phyloP scores from a whole-genome alignment of 2,797 vertebrate species.

The Pristis pectinata region DNA sequence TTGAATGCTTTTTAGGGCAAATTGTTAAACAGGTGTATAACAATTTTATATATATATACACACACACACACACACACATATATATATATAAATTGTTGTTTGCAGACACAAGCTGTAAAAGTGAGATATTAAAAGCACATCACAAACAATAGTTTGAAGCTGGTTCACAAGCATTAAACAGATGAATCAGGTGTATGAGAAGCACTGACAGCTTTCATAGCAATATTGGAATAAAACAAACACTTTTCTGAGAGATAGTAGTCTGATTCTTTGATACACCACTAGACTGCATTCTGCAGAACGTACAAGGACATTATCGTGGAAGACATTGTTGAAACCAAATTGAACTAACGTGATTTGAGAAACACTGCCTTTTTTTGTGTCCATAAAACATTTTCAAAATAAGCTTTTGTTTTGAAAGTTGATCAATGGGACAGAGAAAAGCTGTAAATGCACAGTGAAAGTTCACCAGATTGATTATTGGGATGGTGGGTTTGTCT shows the following conservation, averaged over 20 bases:
- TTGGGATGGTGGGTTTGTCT: too few relatives aligned
- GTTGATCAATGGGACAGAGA: too few relatives aligned
- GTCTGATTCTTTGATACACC: neutral
- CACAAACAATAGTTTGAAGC: neutral
- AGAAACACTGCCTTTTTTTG: neutral
- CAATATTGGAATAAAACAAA: neutral
- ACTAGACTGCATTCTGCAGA: neutral
- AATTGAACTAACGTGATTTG: neutral
- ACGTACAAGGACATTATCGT: neutral
- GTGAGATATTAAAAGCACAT: neutral
- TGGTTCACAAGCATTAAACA: neutral
- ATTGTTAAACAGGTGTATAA: neutral
- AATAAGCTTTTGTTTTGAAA: neutral
- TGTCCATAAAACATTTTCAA: neutral
- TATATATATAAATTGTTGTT: too few relatives aligned
- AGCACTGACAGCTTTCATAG: neutral
- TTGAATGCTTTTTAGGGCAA: neutral
- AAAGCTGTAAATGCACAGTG: too few relatives aligned
- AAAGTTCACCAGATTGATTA: too few relatives aligned
- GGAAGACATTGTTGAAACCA: neutral
- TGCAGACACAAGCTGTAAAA: neutral
- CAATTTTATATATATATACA: too few relatives aligned
- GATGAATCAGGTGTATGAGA: neutral
- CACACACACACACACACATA: too few relatives aligned
- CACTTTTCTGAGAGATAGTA: neutral